These are phyloP conservation scores for Paramuricea clavata DNA, from an alignment of 92 coral and sea anemone genomes.

Conservation along the genomic window DNA sequence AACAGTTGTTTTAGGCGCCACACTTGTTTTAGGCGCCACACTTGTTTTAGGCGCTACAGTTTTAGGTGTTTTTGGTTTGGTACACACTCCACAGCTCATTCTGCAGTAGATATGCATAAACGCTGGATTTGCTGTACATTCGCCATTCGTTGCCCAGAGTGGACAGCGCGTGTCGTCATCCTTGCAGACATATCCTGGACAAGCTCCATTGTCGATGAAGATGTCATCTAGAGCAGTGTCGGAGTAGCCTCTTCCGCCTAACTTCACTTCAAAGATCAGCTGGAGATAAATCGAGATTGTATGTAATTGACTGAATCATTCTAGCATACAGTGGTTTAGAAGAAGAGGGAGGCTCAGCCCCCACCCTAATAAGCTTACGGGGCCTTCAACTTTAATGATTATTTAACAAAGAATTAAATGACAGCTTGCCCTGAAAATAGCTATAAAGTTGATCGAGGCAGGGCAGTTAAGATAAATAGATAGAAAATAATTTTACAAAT, in stretches of 20 bases:
- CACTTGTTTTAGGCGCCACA: neutral
- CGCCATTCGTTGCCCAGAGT: slow-evolving; percentile 59
- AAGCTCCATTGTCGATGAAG: slow-evolving; percentile 83
- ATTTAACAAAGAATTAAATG: too few species aligned
- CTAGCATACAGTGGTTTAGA: too few species aligned
- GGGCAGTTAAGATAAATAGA: too few species aligned
- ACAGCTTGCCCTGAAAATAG: too few species aligned
- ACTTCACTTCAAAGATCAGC: slow-evolving; percentile 74
- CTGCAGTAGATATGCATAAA: slow-evolving; percentile 69
- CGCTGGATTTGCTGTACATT: slow-evolving; percentile 29
- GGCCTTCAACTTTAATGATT: too few species aligned
- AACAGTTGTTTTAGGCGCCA: neutral
- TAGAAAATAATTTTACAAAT: too few species aligned
- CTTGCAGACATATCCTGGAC: slow-evolving; percentile 50
- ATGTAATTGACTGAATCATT: too few species aligned
- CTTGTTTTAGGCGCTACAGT: neutral
- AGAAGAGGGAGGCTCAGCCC: too few species aligned
- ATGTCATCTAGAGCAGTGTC: slow-evolving; percentile 93
- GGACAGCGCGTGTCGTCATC: neutral
- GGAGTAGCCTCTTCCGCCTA: slow-evolving; percentile 76
- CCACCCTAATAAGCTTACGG: too few species aligned
- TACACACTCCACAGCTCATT: slow-evolving; percentile 64
- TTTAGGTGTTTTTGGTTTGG: neutral
- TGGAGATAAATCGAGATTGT: too few species aligned
- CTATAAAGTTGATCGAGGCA: too few species aligned